Evolutionary conservation across 2,797 vertebrate species (phyloP).

Genomic region (Myiothlypis chrysogaster): DNA sequence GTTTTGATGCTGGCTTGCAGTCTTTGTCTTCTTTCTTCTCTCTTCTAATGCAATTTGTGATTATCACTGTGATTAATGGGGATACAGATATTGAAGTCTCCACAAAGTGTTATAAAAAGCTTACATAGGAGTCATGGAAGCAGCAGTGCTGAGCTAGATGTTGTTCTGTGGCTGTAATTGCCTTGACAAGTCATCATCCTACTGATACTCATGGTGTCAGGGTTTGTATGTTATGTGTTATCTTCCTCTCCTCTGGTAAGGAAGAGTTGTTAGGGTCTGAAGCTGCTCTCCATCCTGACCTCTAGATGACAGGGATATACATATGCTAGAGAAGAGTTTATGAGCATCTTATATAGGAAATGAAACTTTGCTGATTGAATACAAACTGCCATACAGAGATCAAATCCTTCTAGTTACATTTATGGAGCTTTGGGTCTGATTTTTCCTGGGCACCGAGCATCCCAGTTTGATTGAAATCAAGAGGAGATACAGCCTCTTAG

Average conservation of each 20-base stretch:
- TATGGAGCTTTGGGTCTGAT: not conserved
- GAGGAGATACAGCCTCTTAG: slow-evolving; percentile 18
- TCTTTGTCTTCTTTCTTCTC: not conserved
- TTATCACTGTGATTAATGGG: not conserved
- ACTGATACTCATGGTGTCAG: not conserved
- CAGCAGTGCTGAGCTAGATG: not conserved
- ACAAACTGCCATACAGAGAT: not conserved
- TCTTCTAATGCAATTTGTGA: not conserved
- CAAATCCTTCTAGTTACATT: not conserved
- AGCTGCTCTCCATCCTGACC: not conserved
- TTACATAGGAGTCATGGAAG: not conserved
- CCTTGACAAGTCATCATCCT: not conserved
- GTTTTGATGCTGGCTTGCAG: not conserved
- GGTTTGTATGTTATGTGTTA: not conserved
- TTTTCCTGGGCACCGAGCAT: not conserved
- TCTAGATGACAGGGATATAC: not conserved
- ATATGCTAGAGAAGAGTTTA: not conserved
- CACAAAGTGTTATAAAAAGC: not conserved
- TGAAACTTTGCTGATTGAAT: not conserved
- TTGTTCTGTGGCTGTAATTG: not conserved
- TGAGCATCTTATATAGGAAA: not conserved
- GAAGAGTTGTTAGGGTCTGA: not conserved
- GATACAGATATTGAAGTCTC: not conserved
- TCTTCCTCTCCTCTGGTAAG: no score
- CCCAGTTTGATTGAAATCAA: slow-evolving; percentile 26